Conservation (phyloP, 2,797 vertebrate genomes). For the Brachyrhaphis roseni region DNA sequence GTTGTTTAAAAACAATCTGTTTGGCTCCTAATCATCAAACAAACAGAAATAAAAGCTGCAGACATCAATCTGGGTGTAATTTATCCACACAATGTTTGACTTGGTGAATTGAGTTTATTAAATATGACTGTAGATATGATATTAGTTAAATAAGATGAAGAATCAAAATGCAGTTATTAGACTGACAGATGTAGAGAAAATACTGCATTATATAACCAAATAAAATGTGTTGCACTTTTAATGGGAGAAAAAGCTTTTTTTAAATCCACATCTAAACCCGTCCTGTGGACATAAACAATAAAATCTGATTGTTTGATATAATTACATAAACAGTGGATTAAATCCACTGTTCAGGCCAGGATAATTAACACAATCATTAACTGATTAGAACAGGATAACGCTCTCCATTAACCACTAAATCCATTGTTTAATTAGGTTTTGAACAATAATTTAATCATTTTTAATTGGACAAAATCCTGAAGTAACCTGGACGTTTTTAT, state of each 20-base stretch:
- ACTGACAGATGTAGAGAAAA: background rate
- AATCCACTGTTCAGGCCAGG: conserved; percentile 4
- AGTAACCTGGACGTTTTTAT: background rate
- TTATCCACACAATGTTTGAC: background rate
- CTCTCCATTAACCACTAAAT: conserved; percentile 3
- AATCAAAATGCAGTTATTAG: background rate
- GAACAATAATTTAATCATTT: background rate
- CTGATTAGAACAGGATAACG: conserved; percentile 1
- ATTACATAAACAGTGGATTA: conserved; percentile 13
- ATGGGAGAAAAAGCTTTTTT: background rate
- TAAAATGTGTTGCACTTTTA: background rate
- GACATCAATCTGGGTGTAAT: background rate
- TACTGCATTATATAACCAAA: background rate
- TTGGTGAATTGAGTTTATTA: background rate
- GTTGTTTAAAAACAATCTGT: too few species aligned
- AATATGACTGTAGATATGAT: background rate
- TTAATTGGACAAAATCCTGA: background rate
- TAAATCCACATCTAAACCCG: background rate
- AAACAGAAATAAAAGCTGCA: background rate
- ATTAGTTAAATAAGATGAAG: background rate
- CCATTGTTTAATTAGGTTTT: conserved; percentile 4
- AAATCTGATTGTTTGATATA: conserved; percentile 1
- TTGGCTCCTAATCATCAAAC: background rate
- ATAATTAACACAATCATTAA: conserved; percentile 18
- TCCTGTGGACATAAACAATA: background rate